Evolutionary conservation across 1,140 invertebrate genomes (phyloP), one percentile per base, ranked within the genome.

Genomic region (Babylonia areolata): DNA sequence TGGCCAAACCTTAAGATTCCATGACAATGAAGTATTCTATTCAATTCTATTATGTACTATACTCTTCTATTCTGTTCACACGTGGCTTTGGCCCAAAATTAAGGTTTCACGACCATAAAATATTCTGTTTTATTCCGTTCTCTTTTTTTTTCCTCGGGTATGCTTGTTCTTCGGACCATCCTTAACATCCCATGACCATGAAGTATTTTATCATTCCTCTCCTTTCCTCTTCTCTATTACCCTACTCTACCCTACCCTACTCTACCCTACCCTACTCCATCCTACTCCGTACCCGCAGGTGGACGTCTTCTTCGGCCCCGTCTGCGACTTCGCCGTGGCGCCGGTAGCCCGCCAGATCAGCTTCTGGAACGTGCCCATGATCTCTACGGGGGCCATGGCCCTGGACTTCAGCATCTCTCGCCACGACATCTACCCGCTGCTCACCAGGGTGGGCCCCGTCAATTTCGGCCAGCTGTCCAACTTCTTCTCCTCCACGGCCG

Each of bases 241-340:
- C n/a, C n/a, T n/a, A n/a, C n/a, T n/a, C n/a, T n/a, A n/a, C n/a
- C n/a, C 54, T 58, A 58, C 54, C 54, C 54, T 28, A 12, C 54
- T 58, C 12, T 12, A 58, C 54, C 54, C 28, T 58, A 28, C 54
- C 54, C 54, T 58, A n/a, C n/a, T n/a, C n/a, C n/a, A n/a, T n/a
- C n/a, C n/a, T n/a, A n/a, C n/a, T n/a, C n/a, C n/a, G 46, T 17
- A 15, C 77, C 20, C 9, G 31, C 82, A 88, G 33, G 90, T 90
- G 1, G 97, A 98, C 94, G 97, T 97, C 0, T 97, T 98, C 92
- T 95, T 99, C 90, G 98, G 98, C 0, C 97, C 98, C 1, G 96
- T 97, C 1, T 98, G 97, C 94, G 97, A 98, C 90, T 98, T 98
- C 94, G 97, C 97, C 0, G 95, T 98, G 84, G 97, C 97, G 0